Percentiles rank a stretch among this genome's conserved stretches.
These are phyloP conservation scores for Nyctalus aviator DNA, from an alignment of 2,797 vertebrate species.

Conservation along the genomic window DNA sequence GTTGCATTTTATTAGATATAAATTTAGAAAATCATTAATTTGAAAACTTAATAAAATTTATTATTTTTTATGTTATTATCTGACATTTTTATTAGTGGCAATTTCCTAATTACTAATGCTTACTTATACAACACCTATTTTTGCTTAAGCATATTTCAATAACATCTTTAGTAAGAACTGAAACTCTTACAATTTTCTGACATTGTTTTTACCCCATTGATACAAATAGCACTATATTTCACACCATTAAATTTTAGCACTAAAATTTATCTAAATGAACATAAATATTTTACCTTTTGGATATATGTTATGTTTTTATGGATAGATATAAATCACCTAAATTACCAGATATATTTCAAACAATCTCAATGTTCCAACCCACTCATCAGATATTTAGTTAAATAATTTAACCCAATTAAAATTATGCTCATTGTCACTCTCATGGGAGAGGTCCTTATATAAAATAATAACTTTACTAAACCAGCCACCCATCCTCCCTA, in stretches of 20 bases:
- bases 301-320: neutral
- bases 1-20: neutral
- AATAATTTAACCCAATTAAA: neutral
- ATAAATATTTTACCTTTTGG: neutral
- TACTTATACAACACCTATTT: neutral
- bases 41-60: conserved; percentile 26
- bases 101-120: neutral
- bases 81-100: neutral
- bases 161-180: neutral
- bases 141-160: neutral
- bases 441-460: too few relatives aligned
- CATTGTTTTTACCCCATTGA: neutral
- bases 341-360: neutral
- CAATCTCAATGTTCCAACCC: neutral
- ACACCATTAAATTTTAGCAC: neutral
- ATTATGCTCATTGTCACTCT: neutral
- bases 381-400: neutral
- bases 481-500: neutral
- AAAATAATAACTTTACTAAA: too few relatives aligned
- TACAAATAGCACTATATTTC: neutral
- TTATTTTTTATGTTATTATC: neutral
- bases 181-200: neutral
- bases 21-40: neutral
- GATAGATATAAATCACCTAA: neutral
- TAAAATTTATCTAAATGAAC: neutral